Conservation (phyloP, 2,888 invertebrate species). For the Brenthis daphne region DNA sequence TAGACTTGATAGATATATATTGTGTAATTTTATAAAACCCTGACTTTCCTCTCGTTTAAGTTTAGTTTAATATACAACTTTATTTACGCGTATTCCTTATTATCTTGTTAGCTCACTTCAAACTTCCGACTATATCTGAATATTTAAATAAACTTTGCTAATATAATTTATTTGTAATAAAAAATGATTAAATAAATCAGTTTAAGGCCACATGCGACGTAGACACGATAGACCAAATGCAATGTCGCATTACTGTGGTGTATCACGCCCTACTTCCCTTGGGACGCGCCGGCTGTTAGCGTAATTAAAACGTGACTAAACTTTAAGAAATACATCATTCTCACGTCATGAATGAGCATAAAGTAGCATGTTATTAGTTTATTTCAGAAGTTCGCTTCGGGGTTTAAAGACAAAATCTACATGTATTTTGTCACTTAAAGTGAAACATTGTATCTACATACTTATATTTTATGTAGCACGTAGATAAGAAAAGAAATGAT, state of each 20-base stretch:
- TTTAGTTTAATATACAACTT: too few species aligned
- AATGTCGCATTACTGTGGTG: conserved; percentile 61
- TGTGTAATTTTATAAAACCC: too few species aligned
- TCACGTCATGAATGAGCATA: conserved; percentile 46
- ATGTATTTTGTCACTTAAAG: background rate
- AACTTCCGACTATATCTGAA: too few species aligned
- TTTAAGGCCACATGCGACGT: conserved; percentile 30
- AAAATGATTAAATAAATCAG: conserved; percentile 16
- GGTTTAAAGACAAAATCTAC: background rate
- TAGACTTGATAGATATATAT: too few species aligned
- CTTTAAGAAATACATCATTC: conserved; percentile 66
- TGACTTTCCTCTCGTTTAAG: too few species aligned
- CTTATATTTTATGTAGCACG: too few species aligned
- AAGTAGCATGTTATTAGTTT: conserved; percentile 47
- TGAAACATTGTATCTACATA: too few species aligned
- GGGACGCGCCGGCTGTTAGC: conserved; percentile 73
- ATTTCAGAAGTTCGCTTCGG: background rate
- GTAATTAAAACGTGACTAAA: conserved; percentile 76
- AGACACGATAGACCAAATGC: conserved; percentile 50
- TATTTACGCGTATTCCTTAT: too few species aligned
- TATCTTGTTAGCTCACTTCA: too few species aligned
- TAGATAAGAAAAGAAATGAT: too few species aligned
- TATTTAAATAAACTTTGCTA: too few species aligned
- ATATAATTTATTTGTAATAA: too few species aligned
- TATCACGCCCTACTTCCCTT: conserved; percentile 72